Base-by-base conservation (phyloP, 92 coral and sea anemone species). In the Zoanthus solanderi region DNA sequence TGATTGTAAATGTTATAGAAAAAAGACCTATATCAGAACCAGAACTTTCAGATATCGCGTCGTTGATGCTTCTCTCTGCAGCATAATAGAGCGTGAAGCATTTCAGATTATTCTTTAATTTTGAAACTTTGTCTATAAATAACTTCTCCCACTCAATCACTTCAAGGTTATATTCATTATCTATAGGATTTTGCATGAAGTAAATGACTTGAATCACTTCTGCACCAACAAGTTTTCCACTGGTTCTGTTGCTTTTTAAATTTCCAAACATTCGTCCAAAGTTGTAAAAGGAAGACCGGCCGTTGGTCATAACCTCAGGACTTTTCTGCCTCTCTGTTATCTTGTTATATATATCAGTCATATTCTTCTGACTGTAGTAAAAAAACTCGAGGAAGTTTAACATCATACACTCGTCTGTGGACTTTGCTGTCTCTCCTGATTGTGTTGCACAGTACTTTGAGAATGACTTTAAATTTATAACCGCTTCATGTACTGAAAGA, bases 21-120 rank as follows among this genome's bases (percentile, higher is more conserved):
- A 95, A 57, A 10, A 94, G 86, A 37, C 76, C 63, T 6, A 89
- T 84, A 72, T 93, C 96, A 58, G 65, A 58, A 58, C 42, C 42
- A 42, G 91, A 76, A 53, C 96, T 95, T 67, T 95, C 96, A 5
- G 93, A 60, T 2, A 90, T 89, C 0, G 98, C 96, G 29, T 95
- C 96, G 52, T 91, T 88, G 16, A 92, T 76, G 54, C 98, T 94
- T 42, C 96, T 78, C 16, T 89, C 95, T 12, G 93, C 88, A 13
- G 91, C 78, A 61, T 80, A 86, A 57, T 79, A 85, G 37, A 95
- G 66, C 5, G 89, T 72, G 57, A 82, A 77, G 72, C 95, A 92
- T 9, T 83, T 72, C 17, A 89, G 83, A 30, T 72, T 90, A 42
- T 84, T 58, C 61, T 89, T 80, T 42, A 88, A 50, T 13, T 63